Conservation (phyloP, 1,140 invertebrate species). For the Carposina sasakii region DNA sequence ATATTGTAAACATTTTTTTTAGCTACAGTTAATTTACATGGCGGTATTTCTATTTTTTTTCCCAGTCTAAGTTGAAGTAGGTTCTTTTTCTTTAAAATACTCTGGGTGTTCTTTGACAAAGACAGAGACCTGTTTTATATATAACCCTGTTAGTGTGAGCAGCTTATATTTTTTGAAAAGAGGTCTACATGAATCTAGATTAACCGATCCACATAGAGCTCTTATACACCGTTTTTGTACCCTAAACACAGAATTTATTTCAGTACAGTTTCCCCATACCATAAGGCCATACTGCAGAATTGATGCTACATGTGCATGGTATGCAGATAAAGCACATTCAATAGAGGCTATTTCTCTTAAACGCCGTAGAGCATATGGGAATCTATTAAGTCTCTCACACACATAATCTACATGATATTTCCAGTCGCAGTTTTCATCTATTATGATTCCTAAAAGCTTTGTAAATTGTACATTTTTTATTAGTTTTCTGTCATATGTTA, state of each 20-base stretch:
- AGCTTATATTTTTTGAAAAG: slow-evolving; percentile 1
- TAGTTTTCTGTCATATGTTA: too few species aligned
- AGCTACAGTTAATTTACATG: too few species aligned
- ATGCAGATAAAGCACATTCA: neutral
- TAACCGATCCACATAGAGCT: neutral
- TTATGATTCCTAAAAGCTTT: neutral
- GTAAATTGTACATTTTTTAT: too few species aligned
- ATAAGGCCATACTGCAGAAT: neutral
- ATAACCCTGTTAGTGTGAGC: neutral
- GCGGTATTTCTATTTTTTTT: too few species aligned
- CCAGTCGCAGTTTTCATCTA: neutral
- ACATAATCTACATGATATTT: neutral
- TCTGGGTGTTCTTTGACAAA: slow-evolving; percentile 3
- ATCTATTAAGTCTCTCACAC: neutral
- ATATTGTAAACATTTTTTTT: too few species aligned
- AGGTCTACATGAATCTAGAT: neutral
- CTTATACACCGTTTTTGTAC: neutral
- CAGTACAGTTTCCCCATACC: neutral
- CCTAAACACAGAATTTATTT: neutral
- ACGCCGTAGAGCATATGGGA: neutral
- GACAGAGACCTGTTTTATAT: neutral
- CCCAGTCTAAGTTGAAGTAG: too few species aligned
- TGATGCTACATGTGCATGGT: neutral
- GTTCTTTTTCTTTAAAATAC: neutral
- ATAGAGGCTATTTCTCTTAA: neutral